Evolutionary conservation across 2,888 invertebrate genomes (phyloP).

Genomic region (Drosophila anomalata): DNA sequence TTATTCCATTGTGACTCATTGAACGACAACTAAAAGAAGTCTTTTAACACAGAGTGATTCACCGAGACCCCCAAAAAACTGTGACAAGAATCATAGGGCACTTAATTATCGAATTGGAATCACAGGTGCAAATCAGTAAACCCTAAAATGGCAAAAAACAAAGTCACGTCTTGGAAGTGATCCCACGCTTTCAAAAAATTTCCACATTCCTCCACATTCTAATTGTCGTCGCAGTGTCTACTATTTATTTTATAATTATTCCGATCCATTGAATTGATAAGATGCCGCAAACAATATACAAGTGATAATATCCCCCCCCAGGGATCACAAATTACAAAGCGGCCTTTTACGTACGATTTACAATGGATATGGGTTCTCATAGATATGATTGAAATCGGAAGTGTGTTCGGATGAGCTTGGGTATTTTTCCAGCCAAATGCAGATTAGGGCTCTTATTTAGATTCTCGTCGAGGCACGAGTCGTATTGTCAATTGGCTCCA

Average conservation of each 20-base stretch:
- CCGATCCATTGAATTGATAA: conserved; percentile 42
- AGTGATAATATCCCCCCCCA: conserved; percentile 23
- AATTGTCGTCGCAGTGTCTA: conserved; percentile 26
- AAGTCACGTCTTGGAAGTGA: conserved; percentile 21
- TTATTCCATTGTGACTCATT: conserved; percentile 19
- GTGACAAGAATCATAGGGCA: conserved; percentile 17
- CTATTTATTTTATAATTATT: conserved; percentile 35
- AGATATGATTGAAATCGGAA: conserved; percentile 29
- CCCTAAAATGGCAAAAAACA: conserved; percentile 17
- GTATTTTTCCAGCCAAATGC: conserved; percentile 14
- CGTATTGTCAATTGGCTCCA: conserved; percentile 28
- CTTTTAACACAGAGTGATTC: conserved; percentile 8
- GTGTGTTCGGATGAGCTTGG: conserved; percentile 7
- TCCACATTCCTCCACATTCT: conserved; percentile 22
- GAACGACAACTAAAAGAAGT: conserved; percentile 11
- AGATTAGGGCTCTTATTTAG: conserved; percentile 19
- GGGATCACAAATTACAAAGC: conserved; percentile 31
- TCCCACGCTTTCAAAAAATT: conserved; percentile 15
- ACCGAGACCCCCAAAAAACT: conserved; percentile 1
- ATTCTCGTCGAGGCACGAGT: conserved; percentile 8
- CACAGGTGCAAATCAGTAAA: conserved; percentile 4
- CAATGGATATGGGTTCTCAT: conserved; percentile 22
- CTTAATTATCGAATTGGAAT: conserved; percentile 13
- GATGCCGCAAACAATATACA: conserved; percentile 36
- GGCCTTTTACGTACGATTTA: conserved; percentile 16